Percentiles rank a stretch among this genome's conserved stretches.
phyloP scores from a whole-genome alignment of 2,113 vertebrate species.

The Microcebus ravelobensis region DNA sequence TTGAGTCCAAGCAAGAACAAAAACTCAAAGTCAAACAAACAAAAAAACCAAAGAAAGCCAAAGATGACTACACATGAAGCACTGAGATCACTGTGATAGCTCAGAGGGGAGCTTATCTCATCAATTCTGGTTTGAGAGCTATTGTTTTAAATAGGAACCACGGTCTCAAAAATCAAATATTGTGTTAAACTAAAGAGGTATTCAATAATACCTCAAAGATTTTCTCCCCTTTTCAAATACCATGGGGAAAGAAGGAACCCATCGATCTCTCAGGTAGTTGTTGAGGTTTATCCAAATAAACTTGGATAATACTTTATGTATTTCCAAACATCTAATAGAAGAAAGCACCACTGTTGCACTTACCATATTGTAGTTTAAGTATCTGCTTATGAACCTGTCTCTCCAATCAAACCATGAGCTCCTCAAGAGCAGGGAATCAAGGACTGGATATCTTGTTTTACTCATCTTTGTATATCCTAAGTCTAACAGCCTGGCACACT shows the following conservation, averaged over 20 bases:
- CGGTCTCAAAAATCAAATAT: constrained; percentile 21
- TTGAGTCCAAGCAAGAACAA: background rate
- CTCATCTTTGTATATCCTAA: constrained; percentile 28
- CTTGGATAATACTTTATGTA: background rate
- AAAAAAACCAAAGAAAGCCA: background rate
- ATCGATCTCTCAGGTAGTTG: background rate
- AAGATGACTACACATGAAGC: background rate
- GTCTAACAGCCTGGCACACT: constrained; percentile 14
- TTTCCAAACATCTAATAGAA: constrained; percentile 3
- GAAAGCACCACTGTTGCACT: background rate
- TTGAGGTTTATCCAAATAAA: background rate
- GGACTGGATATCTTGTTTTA: background rate
- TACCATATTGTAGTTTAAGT: background rate
- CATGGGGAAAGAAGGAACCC: background rate
- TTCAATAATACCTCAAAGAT: background rate
- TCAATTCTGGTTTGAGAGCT: background rate
- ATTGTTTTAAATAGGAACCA: background rate
- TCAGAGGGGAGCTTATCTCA: background rate
- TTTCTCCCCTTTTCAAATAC: background rate
- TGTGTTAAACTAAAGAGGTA: background rate
- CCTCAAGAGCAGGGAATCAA: constrained; percentile 32
- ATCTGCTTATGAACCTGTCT: constrained; percentile 38
- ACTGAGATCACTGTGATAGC: background rate
- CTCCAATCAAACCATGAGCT: background rate
- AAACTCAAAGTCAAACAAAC: background rate